These are phyloP conservation scores for Pituophis catenifer DNA, from an alignment of 2,113 vertebrate species.

Conservation along the genomic window DNA sequence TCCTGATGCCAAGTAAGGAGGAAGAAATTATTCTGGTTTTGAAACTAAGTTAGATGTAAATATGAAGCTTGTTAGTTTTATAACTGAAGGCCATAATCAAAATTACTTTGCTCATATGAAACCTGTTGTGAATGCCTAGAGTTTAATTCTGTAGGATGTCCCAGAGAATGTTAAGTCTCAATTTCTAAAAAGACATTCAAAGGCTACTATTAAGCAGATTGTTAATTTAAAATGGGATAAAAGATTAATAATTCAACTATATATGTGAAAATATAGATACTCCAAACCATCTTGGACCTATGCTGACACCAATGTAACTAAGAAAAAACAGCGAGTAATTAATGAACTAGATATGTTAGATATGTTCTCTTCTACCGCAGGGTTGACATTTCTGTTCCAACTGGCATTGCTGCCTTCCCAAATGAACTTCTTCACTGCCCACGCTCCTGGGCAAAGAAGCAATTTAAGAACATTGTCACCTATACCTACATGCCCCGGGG, in stretches of 20 bases:
- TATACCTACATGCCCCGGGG: conserved; percentile 79
- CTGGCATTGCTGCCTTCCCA: conserved; percentile 80
- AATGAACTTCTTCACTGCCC: conserved; percentile 75
- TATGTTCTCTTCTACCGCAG: conserved; percentile 58
- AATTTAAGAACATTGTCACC: conserved; percentile 73
- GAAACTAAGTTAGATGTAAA: neutral
- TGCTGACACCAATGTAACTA: neutral
- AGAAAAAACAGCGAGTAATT: neutral
- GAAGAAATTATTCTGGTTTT: neutral
- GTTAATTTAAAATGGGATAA: neutral
- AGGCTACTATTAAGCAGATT: neutral
- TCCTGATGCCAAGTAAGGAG: conserved; percentile 65
- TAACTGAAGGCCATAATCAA: neutral
- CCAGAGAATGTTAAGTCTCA: neutral
- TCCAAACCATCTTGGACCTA: neutral
- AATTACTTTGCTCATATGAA: neutral
- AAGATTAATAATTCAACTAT: neutral
- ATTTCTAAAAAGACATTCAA: neutral
- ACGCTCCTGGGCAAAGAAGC: conserved; percentile 64
- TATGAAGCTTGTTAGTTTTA: neutral
- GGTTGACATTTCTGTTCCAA: conserved; percentile 70
- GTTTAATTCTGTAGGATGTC: neutral
- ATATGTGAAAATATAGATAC: neutral
- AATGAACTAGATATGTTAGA: neutral
- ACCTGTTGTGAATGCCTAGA: neutral